Evolutionary conservation across 2,797 vertebrate species (phyloP).

Genomic region (Gymnoscopelus microlampas): DNA sequence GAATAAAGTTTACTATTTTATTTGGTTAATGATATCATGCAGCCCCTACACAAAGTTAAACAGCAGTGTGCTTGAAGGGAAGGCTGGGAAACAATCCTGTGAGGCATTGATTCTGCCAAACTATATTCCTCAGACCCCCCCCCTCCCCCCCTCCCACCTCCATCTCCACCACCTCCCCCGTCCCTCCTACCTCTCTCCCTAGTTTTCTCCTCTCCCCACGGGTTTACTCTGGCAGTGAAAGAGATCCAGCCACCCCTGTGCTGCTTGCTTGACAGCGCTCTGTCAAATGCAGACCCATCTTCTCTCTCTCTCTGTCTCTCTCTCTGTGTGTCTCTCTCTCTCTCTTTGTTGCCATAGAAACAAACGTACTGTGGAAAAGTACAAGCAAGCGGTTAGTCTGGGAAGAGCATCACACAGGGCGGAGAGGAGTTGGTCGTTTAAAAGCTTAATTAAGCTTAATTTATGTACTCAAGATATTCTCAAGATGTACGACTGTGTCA

Average conservation of each 20-base stretch:
- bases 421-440: neutral
- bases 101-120: neutral
- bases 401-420: constrained; percentile 29
- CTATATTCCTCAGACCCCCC: neutral
- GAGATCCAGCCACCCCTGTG: constrained; percentile 36
- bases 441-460: too few species aligned
- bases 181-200: neutral
- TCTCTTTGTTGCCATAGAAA: constrained; percentile 68
- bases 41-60: neutral
- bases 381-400: constrained; percentile 51
- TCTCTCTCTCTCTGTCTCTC: constrained; percentile 39
- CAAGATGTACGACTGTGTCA: too few species aligned
- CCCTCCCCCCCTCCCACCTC: too few species aligned
- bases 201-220: constrained; percentile 11
- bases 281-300: constrained; percentile 52
- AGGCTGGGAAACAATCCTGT: neutral
- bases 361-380: constrained; percentile 57
- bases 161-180: neutral
- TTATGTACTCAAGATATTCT: too few species aligned
- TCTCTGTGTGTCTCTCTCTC: constrained; percentile 29
- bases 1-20: too few species aligned
- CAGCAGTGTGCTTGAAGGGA: constrained; percentile 8
- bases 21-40: too few species aligned
- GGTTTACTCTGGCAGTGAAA: constrained; percentile 45
- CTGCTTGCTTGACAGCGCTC: constrained; percentile 61